Evolutionary conservation across 2,888 invertebrate species (phyloP), one percentile per base, ranked within the genome.

Genomic region (Scrobipalpa atriplicella): DNA sequence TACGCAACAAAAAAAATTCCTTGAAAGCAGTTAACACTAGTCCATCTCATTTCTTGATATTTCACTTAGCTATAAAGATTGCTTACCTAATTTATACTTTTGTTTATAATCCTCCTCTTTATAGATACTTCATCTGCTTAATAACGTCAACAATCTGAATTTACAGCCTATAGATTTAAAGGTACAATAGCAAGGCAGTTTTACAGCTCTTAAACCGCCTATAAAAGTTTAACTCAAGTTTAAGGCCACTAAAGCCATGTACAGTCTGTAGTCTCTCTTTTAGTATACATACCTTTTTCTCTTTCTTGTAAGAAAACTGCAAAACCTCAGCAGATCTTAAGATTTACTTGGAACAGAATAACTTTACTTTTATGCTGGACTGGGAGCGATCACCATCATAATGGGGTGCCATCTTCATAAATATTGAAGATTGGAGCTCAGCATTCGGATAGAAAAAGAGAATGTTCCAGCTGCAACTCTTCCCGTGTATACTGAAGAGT

Each of bases 211-310:
- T 18, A 16, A 18, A 52, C 52, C 18, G 52, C 13, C 16, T 18
- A 52, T 52, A 52, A 52, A 18, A 18, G 52, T 52, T 52, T 21
- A 54, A 54, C 21, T 21, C 19, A 54, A 54, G 54, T 54, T 19
- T 54, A 54, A n/a, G n/a, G 36, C 36, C 36, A 21, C 19, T 56
- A 29, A 56, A 56, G 2, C 36, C 36, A 56, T n/a, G 29, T 36
- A 56, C n/a, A 56, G 36, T n/a, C 56, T 21, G 54, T 18, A 18
- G 1, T 11, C n/a, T 47, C n/a, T 29, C 2, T 29, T 29, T 29
- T 29, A 16, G 39, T 10, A 39, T 39, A 39, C 10, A 1, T 47
- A 47, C 47, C 39, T 39, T n/a, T n/a, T 47, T 1, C 18, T 52
- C 16, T 54, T 18, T 10, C 8, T 8, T 21, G 11, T 16, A 54